Percentiles rank a stretch among this genome's conserved stretches.
Evolutionary conservation across 2,113 vertebrate genomes (phyloP).

Genomic region (Meleagris gallopavo): DNA sequence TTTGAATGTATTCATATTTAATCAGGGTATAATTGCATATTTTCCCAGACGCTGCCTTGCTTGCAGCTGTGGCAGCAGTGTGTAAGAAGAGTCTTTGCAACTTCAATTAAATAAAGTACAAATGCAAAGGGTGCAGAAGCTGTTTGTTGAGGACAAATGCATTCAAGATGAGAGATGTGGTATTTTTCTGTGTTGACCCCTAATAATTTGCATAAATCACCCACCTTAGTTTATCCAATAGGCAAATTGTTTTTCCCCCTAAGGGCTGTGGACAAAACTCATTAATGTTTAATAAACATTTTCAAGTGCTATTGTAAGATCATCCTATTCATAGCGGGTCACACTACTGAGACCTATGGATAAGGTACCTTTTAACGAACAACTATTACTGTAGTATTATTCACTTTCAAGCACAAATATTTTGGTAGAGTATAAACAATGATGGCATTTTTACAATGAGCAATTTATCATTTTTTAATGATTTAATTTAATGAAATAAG

Average conservation of each 20-base stretch:
- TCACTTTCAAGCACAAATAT: slow-evolving; percentile 8
- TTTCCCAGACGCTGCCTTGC: slow-evolving; percentile 29
- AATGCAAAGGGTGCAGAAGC: background rate
- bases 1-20: slow-evolving; percentile 49
- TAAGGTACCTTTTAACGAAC: background rate
- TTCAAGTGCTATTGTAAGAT: slow-evolving; percentile 21
- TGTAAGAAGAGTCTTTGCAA: slow-evolving; percentile 32
- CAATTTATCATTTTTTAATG: background rate
- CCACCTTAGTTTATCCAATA: slow-evolving; percentile 41
- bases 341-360: slow-evolving; percentile 7
- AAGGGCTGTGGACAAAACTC: slow-evolving; percentile 1
- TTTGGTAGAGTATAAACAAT: background rate
- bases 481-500: background rate
- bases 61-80: background rate
- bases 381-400: background rate
- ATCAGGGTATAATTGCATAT: background rate
- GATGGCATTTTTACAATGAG: background rate
- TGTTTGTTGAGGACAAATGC: background rate
- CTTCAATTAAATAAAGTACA: slow-evolving; percentile 35
- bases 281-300: slow-evolving; percentile 57
- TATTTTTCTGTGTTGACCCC: background rate
- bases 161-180: background rate
- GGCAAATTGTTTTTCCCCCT: slow-evolving; percentile 4
- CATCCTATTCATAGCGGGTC: background rate
- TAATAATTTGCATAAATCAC: slow-evolving; percentile 36